A percentile compares a stretch with the other conserved stretches of the same genome.
Conservation (phyloP, 2,888 invertebrate genomes). For the Melanchra persicariae region DNA sequence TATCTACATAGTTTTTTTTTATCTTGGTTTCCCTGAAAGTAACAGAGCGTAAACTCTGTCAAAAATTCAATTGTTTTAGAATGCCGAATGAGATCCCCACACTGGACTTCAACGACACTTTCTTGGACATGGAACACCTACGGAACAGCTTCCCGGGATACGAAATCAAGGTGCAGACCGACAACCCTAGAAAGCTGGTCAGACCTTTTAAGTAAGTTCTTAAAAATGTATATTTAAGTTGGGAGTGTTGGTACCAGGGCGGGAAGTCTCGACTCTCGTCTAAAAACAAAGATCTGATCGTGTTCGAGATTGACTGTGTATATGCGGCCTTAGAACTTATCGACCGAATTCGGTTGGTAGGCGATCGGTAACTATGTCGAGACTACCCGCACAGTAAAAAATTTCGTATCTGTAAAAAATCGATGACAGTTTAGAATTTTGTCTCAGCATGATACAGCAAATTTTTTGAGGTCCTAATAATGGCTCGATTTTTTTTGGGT, state of each 20-base stretch:
- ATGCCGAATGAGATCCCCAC: constrained; percentile 96
- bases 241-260: background rate
- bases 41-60: background rate
- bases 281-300: too few species aligned
- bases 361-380: too few species aligned
- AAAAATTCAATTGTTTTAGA: constrained; percentile 84
- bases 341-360: too few species aligned
- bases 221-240: background rate
- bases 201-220: constrained; percentile 94
- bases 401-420: background rate
- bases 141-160: constrained; percentile 96
- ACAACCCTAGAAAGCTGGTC: constrained; percentile 92
- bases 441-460: background rate
- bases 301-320: too few species aligned
- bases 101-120: constrained; percentile 99
- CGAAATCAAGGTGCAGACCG: constrained; percentile 93
- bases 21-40: background rate
- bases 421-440: background rate
- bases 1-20: background rate
- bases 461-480: constrained; percentile 6
- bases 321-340: too few species aligned
- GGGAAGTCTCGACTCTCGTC: too few species aligned
- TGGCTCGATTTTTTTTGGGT: background rate
- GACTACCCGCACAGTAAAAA: too few species aligned
- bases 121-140: constrained; percentile 97